phyloP scores from a whole-genome alignment of 2,113 vertebrate genomes.

The Indicator indicator region DNA sequence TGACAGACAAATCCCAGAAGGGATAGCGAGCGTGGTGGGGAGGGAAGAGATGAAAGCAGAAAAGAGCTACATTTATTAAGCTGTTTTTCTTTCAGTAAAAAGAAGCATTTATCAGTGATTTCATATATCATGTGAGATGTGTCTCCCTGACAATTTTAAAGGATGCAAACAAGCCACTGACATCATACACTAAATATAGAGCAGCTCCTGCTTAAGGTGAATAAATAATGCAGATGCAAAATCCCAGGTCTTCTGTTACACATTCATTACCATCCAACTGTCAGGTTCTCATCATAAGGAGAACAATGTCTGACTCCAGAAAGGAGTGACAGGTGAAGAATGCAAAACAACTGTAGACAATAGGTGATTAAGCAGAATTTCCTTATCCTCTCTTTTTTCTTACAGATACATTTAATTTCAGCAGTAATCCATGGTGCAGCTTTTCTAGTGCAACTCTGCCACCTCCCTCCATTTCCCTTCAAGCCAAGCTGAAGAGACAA shows the following conservation, averaged over 20 bases:
- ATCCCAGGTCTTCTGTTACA: conserved; percentile 78
- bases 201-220: conserved; percentile 75
- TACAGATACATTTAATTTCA: background rate
- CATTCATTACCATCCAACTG: conserved; percentile 71
- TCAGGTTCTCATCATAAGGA: conserved; percentile 65
- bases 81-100: conserved; percentile 82
- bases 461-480: background rate
- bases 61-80: conserved; percentile 76
- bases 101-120: conserved; percentile 84
- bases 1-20: conserved; percentile 77
- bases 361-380: conserved; percentile 51
- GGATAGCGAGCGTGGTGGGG: conserved; percentile 37
- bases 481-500: background rate
- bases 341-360: conserved; percentile 48
- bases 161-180: conserved; percentile 82
- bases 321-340: conserved; percentile 56
- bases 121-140: conserved; percentile 87
- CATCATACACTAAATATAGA: conserved; percentile 86
- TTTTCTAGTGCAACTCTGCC: conserved; percentile 9
- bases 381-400: conserved; percentile 32
- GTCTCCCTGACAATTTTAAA: conserved; percentile 79
- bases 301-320: conserved; percentile 38
- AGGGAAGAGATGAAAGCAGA: conserved; percentile 73
- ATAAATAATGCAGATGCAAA: conserved; percentile 79
- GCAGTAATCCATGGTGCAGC: background rate